A percentile compares a stretch with the other conserved stretches of the same genome.
These are phyloP conservation scores for Callaeas wilsoni DNA, from an alignment of 2,113 vertebrate species.

Conservation along the genomic window DNA sequence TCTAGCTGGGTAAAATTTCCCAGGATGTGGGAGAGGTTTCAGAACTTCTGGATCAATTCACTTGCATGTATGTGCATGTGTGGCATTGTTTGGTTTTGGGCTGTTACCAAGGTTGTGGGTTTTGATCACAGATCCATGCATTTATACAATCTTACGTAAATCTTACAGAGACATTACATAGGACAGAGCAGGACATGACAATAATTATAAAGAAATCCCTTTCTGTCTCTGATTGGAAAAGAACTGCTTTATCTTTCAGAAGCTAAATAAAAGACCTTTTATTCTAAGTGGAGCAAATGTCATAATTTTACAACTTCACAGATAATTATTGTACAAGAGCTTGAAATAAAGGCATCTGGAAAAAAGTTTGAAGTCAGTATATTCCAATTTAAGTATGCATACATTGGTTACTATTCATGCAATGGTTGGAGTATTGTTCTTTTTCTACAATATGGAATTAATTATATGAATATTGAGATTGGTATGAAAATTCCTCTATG, in stretches of 20 bases:
- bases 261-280: neutral
- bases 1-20: neutral
- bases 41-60: neutral
- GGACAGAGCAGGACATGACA: neutral
- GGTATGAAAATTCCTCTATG: neutral
- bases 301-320: neutral
- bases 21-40: neutral
- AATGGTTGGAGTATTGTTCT: neutral
- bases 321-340: neutral
- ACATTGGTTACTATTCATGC: neutral
- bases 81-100: neutral
- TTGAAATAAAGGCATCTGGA: neutral
- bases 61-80: neutral
- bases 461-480: neutral
- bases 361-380: neutral
- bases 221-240: neutral
- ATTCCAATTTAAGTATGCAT: neutral
- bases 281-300: neutral
- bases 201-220: neutral
- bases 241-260: neutral
- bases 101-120: neutral
- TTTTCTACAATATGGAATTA: neutral
- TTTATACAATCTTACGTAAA: neutral
- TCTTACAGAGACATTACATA: neutral
- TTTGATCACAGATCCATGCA: neutral